Percentiles rank a stretch among this genome's conserved stretches.
Evolutionary conservation across 2,113 vertebrate species (phyloP).

Genomic region (Nycticebus coucang): DNA sequence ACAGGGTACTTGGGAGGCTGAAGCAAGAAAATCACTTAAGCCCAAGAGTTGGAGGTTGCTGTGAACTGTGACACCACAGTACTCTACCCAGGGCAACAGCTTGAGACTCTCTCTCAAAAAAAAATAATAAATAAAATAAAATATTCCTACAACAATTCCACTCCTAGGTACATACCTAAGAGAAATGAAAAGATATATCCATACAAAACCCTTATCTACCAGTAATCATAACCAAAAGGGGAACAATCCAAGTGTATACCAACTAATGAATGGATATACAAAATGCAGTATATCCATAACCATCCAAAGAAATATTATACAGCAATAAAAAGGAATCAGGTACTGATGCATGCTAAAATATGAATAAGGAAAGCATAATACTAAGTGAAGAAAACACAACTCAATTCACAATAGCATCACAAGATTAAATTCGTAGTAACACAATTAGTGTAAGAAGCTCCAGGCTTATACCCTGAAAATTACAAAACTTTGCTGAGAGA

Average conservation of each 20-base stretch:
- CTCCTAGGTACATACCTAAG: not conserved
- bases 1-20: no score
- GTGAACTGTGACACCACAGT: no score
- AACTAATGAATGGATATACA: not conserved
- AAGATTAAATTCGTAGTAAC: not conserved
- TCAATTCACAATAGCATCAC: not conserved
- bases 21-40: no score
- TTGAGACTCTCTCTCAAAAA: no score
- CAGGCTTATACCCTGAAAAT: not conserved
- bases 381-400: not conserved
- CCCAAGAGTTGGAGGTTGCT: no score
- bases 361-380: not conserved
- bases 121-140: not conserved
- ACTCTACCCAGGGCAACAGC: no score
- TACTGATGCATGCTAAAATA: not conserved
- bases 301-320: not conserved
- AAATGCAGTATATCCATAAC: not conserved
- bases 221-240: not conserved
- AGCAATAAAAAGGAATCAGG: not conserved
- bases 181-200: not conserved
- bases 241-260: not conserved
- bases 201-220: not conserved
- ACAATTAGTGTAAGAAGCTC: not conserved
- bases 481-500: not conserved
- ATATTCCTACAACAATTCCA: not conserved